Percentiles rank a stretch among this genome's conserved stretches.
Conservation (phyloP, 2,888 invertebrate genomes). For the Drosophila pseudotakahashii region DNA sequence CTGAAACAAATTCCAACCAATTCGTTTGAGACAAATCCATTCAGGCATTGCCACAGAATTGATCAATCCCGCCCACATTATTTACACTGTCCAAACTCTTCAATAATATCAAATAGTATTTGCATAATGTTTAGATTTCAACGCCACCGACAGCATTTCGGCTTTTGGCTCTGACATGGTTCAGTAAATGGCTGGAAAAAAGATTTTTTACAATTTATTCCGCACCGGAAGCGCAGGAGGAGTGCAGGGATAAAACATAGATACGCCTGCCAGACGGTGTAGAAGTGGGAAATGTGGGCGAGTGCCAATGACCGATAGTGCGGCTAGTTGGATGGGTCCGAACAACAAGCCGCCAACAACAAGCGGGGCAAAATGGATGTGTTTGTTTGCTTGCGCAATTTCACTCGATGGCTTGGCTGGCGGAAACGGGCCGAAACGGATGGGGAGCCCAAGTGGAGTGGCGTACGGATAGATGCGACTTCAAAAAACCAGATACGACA, state of each 20-base stretch:
- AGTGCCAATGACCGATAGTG: constrained; percentile 44
- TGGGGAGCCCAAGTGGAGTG: constrained; percentile 27
- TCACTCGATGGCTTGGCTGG: constrained; percentile 40
- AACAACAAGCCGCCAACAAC: constrained; percentile 13
- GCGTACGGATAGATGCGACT: constrained; percentile 55
- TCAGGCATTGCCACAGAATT: constrained; percentile 29
- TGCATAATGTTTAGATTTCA: constrained; percentile 45
- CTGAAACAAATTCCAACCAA: constrained; percentile 8
- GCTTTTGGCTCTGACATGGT: constrained; percentile 38
- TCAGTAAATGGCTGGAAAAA: constrained; percentile 35
- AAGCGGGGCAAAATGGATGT: constrained; percentile 49
- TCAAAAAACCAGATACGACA: constrained; percentile 74
- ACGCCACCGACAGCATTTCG: constrained; percentile 31
- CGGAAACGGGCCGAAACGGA: constrained; percentile 27
- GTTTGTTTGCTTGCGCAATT: constrained; percentile 65
- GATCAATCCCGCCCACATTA: constrained; percentile 36
- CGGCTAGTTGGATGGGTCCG: constrained; percentile 28
- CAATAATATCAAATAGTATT: constrained; percentile 45
- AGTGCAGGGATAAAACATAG: constrained; percentile 8
- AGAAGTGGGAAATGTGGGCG: background rate
- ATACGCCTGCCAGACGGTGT: constrained; percentile 17
- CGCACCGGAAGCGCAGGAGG: constrained; percentile 8
- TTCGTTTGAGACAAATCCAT: constrained; percentile 15
- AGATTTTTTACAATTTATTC: constrained; percentile 39
- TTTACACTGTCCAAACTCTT: constrained; percentile 35